Base-by-base conservation (phyloP, 2,113 vertebrate genomes). In the Buteo buteo region DNA sequence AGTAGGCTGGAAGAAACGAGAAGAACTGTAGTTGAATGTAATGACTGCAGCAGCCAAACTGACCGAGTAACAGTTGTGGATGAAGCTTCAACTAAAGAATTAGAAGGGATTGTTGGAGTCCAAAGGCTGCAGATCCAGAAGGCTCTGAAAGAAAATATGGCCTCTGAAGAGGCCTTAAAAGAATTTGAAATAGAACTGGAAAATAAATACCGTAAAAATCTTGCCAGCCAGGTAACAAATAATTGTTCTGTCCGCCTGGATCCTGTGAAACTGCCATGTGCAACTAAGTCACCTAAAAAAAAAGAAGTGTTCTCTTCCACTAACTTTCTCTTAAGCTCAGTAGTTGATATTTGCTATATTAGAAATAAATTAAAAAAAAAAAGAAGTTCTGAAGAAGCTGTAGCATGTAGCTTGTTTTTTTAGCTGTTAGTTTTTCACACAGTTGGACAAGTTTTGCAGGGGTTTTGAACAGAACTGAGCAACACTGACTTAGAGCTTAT, bases 221-320 rank as follows among this genome's bases (percentile, higher is more conserved):
- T 99, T 94, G 86, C 98, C 69, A 98, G 96, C 77, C 98, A 99
- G 99, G 99, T 99, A 93, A 97, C 42, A 42, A 77, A 84, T 50
- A 82, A n/a, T 32, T 82, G 10, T 90, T 64, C 55, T 72, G 2
- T 81, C 22, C 42, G 28, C 50, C 55, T 84, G 86, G 93, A 86
- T 11, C 62, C 45, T 80, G 15, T 87, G 42, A 70, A 57, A 86
- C n/a, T 72, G 25, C 50, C 26, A 11, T 36, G 34, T 73, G 44
- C 32, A 82, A 52, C 36, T 47, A 40, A 44, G 58, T 65, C 13
- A 32, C 7, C 14, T 29, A 19, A 79, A 73, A 83, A 4, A 16
- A 49, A 25, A 50, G 22, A 62, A 59, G 20, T 40, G 24, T 20
- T 58, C 38, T 72, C 9, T 72, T 91, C 18, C 22, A 29, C 10